A percentile compares a stretch with the other conserved stretches of the same genome.
Evolutionary conservation across 2,113 vertebrate genomes (phyloP).

Genomic region (Hippocampus mohnikei): DNA sequence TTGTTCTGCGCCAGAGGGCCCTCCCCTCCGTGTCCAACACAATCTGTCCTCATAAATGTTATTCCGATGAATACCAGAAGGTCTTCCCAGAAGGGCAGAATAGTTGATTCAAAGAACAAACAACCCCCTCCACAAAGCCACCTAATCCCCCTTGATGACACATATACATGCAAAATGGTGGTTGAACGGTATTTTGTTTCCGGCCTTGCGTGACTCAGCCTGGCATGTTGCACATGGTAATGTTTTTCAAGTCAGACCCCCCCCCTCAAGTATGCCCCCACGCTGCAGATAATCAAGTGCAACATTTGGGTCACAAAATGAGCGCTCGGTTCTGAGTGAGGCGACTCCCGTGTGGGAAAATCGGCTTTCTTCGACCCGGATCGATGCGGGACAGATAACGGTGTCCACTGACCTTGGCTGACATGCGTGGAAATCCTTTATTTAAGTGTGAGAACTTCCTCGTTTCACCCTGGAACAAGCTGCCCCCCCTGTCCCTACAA

Average conservation of each 20-base stretch:
- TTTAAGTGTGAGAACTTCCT: slow-evolving; percentile 62
- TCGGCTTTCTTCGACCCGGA: slow-evolving; percentile 43
- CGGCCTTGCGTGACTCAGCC: slow-evolving; percentile 49
- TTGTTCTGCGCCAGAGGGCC: no score
- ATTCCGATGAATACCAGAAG: no score
- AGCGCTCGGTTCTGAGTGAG: background rate
- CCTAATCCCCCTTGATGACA: slow-evolving; percentile 59
- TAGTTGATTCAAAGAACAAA: slow-evolving; percentile 47
- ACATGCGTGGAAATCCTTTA: slow-evolving; percentile 52
- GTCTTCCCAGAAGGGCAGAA: no score
- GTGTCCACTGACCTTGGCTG: slow-evolving; percentile 59
- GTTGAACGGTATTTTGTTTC: slow-evolving; percentile 14
- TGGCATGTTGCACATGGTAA: slow-evolving; percentile 32
- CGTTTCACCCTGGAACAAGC: slow-evolving; percentile 21
- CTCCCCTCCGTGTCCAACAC: no score
- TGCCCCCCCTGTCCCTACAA: slow-evolving; percentile 6
- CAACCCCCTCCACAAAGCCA: slow-evolving; percentile 33
- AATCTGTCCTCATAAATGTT: background rate
- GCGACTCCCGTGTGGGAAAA: slow-evolving; percentile 66
- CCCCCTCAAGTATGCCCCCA: background rate
- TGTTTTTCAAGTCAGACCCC: slow-evolving; percentile 28
- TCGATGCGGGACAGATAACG: slow-evolving; percentile 72
- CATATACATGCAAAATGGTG: slow-evolving; percentile 63
- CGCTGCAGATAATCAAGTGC: background rate
- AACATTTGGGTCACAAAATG: slow-evolving; percentile 4